Evolutionary conservation across 2,113 vertebrate species (phyloP).

Genomic region (Pollachius pollachius): DNA sequence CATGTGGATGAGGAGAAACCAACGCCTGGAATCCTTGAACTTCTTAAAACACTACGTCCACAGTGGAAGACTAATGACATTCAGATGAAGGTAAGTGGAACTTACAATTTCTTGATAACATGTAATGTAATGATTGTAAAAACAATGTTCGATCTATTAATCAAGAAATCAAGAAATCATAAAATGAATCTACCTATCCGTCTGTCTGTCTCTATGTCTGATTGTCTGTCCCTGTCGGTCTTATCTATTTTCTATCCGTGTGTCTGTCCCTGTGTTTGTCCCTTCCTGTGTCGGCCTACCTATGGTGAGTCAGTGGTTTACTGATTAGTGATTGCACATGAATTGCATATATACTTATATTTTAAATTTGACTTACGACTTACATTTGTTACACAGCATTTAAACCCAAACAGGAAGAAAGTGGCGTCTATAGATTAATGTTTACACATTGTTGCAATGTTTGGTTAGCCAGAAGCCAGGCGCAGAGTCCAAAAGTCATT

Average conservation of each 20-base stretch:
- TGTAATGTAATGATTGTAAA: slow-evolving; percentile 6
- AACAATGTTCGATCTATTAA: too few relatives aligned
- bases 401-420: too few relatives aligned
- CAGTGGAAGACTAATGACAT: slow-evolving; percentile 67
- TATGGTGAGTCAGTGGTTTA: too few relatives aligned
- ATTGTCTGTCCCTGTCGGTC: neutral
- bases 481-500: too few relatives aligned
- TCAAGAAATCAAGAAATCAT: too few relatives aligned
- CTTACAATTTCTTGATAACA: neutral
- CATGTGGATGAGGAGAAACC: slow-evolving; percentile 56
- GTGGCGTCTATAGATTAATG: too few relatives aligned
- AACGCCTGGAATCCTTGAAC: slow-evolving; percentile 52
- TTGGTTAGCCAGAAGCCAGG: too few relatives aligned
- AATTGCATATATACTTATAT: too few relatives aligned
- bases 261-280: neutral
- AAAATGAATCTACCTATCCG: neutral
- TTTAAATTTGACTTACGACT: too few relatives aligned
- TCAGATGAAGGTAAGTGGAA: slow-evolving; percentile 68
- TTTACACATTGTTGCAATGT: too few relatives aligned
- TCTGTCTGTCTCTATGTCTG: neutral
- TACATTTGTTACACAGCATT: too few relatives aligned
- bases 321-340: too few relatives aligned
- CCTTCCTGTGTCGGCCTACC: neutral
- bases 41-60: slow-evolving; percentile 66
- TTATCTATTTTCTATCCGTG: neutral